phyloP scores from a whole-genome alignment of 1,140 invertebrate genomes.

The Thaumatotibia leucotreta region DNA sequence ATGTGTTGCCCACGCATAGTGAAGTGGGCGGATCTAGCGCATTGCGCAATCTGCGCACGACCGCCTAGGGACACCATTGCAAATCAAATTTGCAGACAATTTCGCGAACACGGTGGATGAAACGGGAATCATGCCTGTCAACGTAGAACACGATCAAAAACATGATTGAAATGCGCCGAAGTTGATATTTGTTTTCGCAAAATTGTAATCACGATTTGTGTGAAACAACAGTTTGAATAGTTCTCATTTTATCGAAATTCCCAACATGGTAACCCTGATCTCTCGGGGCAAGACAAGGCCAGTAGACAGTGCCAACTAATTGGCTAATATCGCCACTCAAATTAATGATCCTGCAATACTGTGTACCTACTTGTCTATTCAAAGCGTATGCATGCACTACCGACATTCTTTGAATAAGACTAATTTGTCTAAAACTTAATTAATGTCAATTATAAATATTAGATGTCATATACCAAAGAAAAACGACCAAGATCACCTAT shows the following conservation, averaged over 20 bases:
- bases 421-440: neutral
- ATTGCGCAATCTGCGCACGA: neutral
- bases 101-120: neutral
- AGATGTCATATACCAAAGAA: too few species aligned
- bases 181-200: neutral
- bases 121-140: slow-evolving; percentile 1
- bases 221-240: neutral
- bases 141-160: neutral
- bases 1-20: slow-evolving; percentile 2
- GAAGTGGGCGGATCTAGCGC: neutral
- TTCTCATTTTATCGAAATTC: neutral
- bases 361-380: neutral
- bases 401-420: slow-evolving; percentile 5
- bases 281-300: neutral
- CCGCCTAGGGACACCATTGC: slow-evolving; percentile 4
- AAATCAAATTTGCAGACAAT: slow-evolving; percentile 2
- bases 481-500: too few species aligned
- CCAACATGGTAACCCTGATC: neutral
- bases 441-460: too few species aligned
- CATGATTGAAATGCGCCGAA: neutral
- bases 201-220: neutral
- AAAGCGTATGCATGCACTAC: neutral
- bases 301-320: neutral
- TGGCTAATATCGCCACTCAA: neutral
- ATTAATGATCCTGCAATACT: neutral